Base-by-base conservation (phyloP, 2,888 invertebrate species). In the Eubasilissa splendida region DNA sequence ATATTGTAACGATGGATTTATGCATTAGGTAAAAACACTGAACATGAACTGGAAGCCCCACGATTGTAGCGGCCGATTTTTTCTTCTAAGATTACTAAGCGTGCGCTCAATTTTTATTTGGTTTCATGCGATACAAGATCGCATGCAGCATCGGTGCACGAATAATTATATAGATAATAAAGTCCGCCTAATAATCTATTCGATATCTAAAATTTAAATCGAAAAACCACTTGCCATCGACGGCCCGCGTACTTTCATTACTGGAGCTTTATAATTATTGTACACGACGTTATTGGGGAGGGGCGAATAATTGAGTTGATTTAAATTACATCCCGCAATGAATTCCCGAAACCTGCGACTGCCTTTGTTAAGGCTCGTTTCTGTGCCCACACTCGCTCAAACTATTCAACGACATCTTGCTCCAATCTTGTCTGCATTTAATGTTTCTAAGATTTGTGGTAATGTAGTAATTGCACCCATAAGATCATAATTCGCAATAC, bases 181-280 rank as follows among this genome's bases (percentile, higher is more conserved):
- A 60, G 50, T 65, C 73, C 71, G 53, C 70, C 80, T 75, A 79
- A 79, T 81, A 83, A 83, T 81, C 70, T 73, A 52, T 42, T 56
- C 81, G 80, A 80, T 83, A 83, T 83, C 83, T 83, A 60, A 81
- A 81, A 81, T 73, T 83, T 78, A 76, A 83, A 83, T 83, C 83
- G 81, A 82, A 80, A 82, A 79, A 63, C 73, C 56, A 70, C 77
- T 54, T 66, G 54, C 71, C 22, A 71, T 31, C 71, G 54, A 71
- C 71, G 53, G 50, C 9, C n/a, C 12, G 71, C 71, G 54, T 54
- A 71, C 71, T 71, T 71, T 54, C 31, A 71, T 54, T 50, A n/a
- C 66, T 63, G 63, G 33, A n/a, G 68, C 22, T 22, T 53, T 33
- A 54, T 74, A 75, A 78, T 81, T 78, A 78, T 81, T 78, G 78